Percentiles rank a stretch among this genome's conserved stretches.
Evolutionary conservation across 2,888 invertebrate species (phyloP).

Genomic region (Brenthis hecate): DNA sequence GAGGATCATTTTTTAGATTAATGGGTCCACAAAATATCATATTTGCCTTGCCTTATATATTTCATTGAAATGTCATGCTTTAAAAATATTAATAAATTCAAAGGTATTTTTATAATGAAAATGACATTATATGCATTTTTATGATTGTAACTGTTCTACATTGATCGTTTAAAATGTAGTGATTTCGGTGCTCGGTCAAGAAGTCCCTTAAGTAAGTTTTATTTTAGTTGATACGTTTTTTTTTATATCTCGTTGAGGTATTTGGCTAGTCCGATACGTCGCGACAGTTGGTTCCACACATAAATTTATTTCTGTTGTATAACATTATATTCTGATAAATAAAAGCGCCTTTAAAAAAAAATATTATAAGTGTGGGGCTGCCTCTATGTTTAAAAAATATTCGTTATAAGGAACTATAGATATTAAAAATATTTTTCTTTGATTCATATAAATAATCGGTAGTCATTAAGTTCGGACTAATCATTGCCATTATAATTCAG

Average conservation of each 20-base stretch:
- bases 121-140: not conserved
- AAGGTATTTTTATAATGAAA: not conserved
- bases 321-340: not conserved
- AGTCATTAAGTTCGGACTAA: slow-evolving; percentile 60
- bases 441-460: slow-evolving; percentile 26
- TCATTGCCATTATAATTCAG: slow-evolving; percentile 67
- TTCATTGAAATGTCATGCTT: too few species aligned
- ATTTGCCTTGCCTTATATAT: too few species aligned
- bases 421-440: slow-evolving; percentile 17
- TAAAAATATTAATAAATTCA: too few species aligned
- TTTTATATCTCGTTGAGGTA: slow-evolving; percentile 48
- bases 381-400: not conserved
- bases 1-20: not conserved
- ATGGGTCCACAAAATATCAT: not conserved
- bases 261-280: slow-evolving; percentile 69
- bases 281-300: slow-evolving; percentile 27
- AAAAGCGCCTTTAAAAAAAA: slow-evolving; percentile 12
- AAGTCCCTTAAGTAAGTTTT: slow-evolving; percentile 38
- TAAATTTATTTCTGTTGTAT: slow-evolving; percentile 17
- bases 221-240: slow-evolving; percentile 34
- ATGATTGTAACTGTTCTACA: not conserved
- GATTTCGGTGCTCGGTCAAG: slow-evolving; percentile 61
- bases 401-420: not conserved
- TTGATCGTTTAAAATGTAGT: slow-evolving; percentile 24
- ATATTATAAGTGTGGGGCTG: slow-evolving; percentile 12